Conservation (phyloP, 2,113 vertebrate genomes). For the Chamaea fasciata region DNA sequence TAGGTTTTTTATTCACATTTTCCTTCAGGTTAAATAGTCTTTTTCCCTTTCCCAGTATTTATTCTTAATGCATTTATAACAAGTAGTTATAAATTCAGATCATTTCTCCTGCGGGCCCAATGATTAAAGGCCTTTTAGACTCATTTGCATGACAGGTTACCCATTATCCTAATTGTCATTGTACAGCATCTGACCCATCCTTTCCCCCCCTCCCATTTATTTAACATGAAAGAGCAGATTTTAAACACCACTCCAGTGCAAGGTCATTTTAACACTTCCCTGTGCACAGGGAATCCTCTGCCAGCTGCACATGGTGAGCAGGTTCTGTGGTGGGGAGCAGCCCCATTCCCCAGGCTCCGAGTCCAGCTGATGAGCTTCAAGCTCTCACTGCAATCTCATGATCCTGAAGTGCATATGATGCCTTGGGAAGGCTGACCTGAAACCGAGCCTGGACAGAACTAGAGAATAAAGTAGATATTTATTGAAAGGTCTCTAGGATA, state of each 20-base stretch:
- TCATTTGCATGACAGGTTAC: slow-evolving; percentile 14
- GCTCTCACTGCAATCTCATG: rapidly evolving
- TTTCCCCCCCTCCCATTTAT: not conserved
- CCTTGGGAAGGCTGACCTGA: too few relatives aligned
- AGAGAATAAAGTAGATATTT: too few relatives aligned
- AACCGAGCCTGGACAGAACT: too few relatives aligned
- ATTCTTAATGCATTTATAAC: slow-evolving; percentile 2
- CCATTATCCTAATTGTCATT: slow-evolving; percentile 31
- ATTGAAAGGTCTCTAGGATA: too few relatives aligned
- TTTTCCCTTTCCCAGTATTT: not conserved
- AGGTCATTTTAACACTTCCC: not conserved
- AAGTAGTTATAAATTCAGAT: slow-evolving; percentile 36
- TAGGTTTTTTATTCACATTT: not conserved
- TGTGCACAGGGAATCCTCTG: not conserved
- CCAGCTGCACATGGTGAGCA: not conserved
- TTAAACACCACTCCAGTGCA: not conserved
- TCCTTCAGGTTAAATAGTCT: not conserved
- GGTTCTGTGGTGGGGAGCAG: too few relatives aligned
- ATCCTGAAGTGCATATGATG: not conserved
- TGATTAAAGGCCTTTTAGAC: slow-evolving; percentile 28
- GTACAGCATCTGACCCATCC: not conserved
- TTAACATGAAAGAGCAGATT: not conserved
- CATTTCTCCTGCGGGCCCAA: not conserved
- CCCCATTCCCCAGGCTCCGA: too few relatives aligned
- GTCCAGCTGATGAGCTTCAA: not conserved